These are phyloP conservation scores for Vicugna pacos DNA, from an alignment of 2,113 vertebrate genomes.

Conservation along the genomic window DNA sequence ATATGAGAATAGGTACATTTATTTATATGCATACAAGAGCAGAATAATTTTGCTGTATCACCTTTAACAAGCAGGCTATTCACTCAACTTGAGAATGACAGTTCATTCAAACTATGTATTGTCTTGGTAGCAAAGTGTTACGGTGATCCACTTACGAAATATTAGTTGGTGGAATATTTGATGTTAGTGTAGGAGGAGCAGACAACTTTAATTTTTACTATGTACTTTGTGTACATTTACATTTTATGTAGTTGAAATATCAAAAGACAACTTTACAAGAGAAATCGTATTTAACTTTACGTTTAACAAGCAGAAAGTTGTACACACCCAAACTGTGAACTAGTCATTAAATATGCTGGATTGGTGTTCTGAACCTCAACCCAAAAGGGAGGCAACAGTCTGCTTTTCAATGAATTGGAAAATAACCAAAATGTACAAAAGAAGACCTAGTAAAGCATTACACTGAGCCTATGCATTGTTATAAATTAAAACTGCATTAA, in stretches of 20 bases:
- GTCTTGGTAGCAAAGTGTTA: background rate
- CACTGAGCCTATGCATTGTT: background rate
- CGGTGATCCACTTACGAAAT: background rate
- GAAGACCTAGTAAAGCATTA: background rate
- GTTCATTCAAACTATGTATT: background rate
- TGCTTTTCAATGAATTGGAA: background rate
- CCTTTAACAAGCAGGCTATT: background rate
- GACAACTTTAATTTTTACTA: slow-evolving; percentile 10
- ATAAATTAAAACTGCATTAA: background rate
- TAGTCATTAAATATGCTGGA: background rate
- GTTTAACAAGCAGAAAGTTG: background rate
- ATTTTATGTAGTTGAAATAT: slow-evolving; percentile 14
- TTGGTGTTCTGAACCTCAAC: background rate
- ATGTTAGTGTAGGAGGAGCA: background rate
- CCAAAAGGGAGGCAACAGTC: background rate
- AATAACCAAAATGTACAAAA: background rate
- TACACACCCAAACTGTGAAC: background rate
- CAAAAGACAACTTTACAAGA: slow-evolving; percentile 14
- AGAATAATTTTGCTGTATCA: slow-evolving; percentile 6
- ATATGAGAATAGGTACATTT: background rate
- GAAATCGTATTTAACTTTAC: background rate
- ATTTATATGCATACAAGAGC: background rate
- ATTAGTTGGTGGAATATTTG: background rate
- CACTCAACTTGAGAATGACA: background rate
- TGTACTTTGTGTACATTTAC: background rate